Percentiles rank a stretch among this genome's conserved stretches.
phyloP scores from a whole-genome alignment of 2,888 invertebrate species.

The Empis livida region DNA sequence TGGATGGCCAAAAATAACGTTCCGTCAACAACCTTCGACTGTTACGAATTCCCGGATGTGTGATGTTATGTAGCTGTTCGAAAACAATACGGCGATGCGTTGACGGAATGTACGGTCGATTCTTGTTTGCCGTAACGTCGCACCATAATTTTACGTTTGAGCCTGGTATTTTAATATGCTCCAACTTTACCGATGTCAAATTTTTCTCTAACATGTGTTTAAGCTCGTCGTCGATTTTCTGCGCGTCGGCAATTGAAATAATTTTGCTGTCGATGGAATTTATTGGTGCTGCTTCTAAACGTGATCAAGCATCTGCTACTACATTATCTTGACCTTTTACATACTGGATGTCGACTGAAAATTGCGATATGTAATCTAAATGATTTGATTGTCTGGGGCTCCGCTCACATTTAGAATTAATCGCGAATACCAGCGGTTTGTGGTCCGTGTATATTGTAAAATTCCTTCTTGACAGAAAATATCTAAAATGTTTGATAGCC shows the following conservation, averaged over 20 bases:
- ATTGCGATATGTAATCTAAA: background rate
- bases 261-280: background rate
- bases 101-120: slow-evolving; percentile 13
- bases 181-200: background rate
- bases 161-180: no score
- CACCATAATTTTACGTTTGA: background rate
- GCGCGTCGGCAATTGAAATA: background rate
- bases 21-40: slow-evolving; percentile 12
- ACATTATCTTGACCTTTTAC: background rate
- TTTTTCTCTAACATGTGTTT: background rate
- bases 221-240: background rate
- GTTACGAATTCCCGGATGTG: slow-evolving; percentile 12
- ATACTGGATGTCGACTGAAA: background rate
- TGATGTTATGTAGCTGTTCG: background rate
- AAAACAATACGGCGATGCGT: slow-evolving; percentile 2
- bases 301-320: background rate
- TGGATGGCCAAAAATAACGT: slow-evolving; percentile 18
- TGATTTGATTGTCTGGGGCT: background rate
- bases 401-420: background rate
- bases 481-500: slow-evolving; percentile 9
- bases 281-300: background rate
- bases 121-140: background rate
- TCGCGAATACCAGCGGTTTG: background rate
- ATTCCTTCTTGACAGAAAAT: background rate
- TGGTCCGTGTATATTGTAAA: slow-evolving; percentile 5